Percentiles rank a stretch among this genome's conserved stretches.
Evolutionary conservation across 2,797 vertebrate species (phyloP).

Genomic region (Brachyalestes nurse): DNA sequence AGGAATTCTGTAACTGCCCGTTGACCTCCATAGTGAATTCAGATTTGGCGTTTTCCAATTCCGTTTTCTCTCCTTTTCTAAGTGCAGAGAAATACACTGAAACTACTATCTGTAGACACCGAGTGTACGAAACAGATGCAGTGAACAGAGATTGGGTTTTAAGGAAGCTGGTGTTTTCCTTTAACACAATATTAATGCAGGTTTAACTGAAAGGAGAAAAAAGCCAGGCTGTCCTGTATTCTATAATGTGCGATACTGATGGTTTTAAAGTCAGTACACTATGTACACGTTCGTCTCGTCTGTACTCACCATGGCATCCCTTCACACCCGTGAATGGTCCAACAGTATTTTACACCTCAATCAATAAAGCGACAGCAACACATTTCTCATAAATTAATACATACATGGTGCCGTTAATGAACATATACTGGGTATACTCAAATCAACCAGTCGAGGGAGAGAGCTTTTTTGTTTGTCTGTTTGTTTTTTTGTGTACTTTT

Average conservation of each 20-base stretch:
- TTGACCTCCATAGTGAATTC: no score
- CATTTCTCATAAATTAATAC: slow-evolving; percentile 57
- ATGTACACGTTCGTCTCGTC: slow-evolving; percentile 49
- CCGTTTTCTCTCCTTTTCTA: no score
- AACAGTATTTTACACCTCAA: slow-evolving; percentile 39
- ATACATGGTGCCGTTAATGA: slow-evolving; percentile 45
- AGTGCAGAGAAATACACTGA: no score
- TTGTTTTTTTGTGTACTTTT: no score
- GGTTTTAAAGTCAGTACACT: not conserved
- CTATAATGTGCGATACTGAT: not conserved
- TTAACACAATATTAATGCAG: not conserved
- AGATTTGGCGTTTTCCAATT: no score
- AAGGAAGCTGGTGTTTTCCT: not conserved
- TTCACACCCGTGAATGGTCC: slow-evolving; percentile 64
- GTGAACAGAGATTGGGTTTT: not conserved
- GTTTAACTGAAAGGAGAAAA: not conserved
- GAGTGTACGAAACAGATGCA: no score
- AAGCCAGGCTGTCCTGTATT: not conserved
- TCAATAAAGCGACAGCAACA: slow-evolving; percentile 36
- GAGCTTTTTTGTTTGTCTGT: slow-evolving; percentile 3
- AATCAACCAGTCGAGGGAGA: not conserved
- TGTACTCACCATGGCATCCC: slow-evolving; percentile 40
- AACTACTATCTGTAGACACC: no score
- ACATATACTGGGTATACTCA: slow-evolving; percentile 3
- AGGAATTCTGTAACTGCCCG: no score